Evolutionary conservation across 92 coral and sea anemone genomes (phyloP).

Genomic region (Epizoanthus stellaris): DNA sequence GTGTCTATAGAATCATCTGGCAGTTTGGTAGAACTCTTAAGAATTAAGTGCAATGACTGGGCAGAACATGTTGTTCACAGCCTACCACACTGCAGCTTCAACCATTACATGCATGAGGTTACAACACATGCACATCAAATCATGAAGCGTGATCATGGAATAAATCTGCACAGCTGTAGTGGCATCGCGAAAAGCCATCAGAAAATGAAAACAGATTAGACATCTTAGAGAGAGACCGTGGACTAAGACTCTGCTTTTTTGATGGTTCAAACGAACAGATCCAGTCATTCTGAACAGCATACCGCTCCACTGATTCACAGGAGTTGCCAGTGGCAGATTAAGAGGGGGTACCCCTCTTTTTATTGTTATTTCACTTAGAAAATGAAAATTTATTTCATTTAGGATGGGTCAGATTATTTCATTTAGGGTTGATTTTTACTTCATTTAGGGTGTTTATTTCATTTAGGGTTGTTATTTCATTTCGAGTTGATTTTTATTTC

Average conservation of each 20-base stretch:
- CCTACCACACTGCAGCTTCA: not conserved
- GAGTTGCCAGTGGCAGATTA: no score
- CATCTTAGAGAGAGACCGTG: not conserved
- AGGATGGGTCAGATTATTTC: no score
- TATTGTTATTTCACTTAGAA: no score
- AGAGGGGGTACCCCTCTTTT: no score
- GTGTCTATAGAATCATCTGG: no score
- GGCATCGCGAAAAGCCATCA: slow-evolving; percentile 1
- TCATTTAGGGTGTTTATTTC: no score
- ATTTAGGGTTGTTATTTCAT: no score
- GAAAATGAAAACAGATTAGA: not conserved
- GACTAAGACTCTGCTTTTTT: not conserved
- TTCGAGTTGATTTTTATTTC: no score
- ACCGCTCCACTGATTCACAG: not conserved
- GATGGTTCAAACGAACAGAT: not conserved
- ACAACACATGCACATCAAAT: not conserved
- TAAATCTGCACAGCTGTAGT: not conserved
- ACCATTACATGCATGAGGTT: not conserved
- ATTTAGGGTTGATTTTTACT: no score
- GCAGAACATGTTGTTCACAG: not conserved
- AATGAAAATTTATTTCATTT: no score
- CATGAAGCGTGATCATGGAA: slow-evolving; percentile 1
- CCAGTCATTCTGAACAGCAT: not conserved
- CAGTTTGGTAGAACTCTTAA: no score
- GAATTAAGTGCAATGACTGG: no score